phyloP scores from a whole-genome alignment of 2,888 invertebrate genomes.

The Harpagoxenus sublaevis region DNA sequence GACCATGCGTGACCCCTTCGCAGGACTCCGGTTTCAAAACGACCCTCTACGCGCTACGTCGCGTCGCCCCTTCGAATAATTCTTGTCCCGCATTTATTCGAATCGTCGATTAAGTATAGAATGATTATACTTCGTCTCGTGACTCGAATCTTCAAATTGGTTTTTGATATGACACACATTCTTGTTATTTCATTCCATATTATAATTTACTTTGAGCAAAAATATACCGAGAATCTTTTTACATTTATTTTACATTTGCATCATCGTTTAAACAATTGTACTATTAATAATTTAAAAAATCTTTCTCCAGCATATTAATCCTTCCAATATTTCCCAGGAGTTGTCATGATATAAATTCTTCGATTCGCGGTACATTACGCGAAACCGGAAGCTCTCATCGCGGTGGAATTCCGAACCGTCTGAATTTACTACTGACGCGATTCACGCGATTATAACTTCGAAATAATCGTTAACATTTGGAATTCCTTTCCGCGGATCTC shows the following conservation, averaged over 20 bases:
- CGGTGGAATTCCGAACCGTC: slow-evolving; percentile 12
- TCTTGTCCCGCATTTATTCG: background rate
- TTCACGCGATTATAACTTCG: slow-evolving; percentile 44
- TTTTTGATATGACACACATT: background rate
- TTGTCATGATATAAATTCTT: slow-evolving; percentile 28
- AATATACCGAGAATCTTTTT: background rate
- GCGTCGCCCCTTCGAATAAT: slow-evolving; percentile 10
- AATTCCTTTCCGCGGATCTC: slow-evolving; percentile 21
- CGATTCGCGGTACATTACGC: background rate
- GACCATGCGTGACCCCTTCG: slow-evolving; percentile 82
- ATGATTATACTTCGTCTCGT: background rate
- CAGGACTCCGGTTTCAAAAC: slow-evolving; percentile 74
- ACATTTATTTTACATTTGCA: background rate
- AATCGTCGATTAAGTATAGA: background rate
- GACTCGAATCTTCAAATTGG: background rate
- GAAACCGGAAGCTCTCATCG: slow-evolving; percentile 18
- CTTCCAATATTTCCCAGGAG: background rate
- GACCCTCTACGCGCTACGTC: slow-evolving; percentile 14
- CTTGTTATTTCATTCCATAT: background rate
- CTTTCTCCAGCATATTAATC: background rate
- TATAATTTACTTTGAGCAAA: background rate
- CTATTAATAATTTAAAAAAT: background rate
- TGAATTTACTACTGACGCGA: slow-evolving; percentile 27
- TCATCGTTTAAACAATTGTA: background rate
- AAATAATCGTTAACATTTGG: slow-evolving; percentile 19